Evolutionary conservation across 30 jellyfish, hydroid and myxozoan species (phyloP).

Genomic region (Pelagia noctiluca): DNA sequence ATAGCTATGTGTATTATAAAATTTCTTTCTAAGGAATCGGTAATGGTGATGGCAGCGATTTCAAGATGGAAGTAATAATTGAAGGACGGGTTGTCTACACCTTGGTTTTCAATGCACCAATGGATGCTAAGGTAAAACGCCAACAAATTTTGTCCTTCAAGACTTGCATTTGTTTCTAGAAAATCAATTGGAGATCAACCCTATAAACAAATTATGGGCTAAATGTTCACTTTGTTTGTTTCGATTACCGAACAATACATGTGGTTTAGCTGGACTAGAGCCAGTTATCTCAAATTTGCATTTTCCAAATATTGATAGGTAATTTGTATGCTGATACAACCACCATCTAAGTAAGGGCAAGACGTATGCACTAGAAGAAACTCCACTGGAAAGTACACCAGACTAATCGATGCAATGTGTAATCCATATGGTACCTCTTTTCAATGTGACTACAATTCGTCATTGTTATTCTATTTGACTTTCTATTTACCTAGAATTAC

Average conservation of each 20-base stretch:
- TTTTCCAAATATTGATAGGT: not conserved
- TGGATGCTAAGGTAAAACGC: conserved; percentile 85
- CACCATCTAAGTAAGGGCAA: no score
- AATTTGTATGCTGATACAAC: no score
- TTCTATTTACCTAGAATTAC: no score
- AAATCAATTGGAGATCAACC: no score
- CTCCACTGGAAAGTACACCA: no score
- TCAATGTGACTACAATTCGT: no score
- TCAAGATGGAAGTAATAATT: conserved; percentile 78
- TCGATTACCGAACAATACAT: not conserved
- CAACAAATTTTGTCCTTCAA: no score
- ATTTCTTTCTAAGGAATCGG: conserved; percentile 72
- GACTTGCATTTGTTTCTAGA: not conserved
- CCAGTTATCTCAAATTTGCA: not conserved
- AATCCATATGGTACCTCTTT: no score
- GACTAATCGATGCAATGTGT: no score
- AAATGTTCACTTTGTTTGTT: not conserved
- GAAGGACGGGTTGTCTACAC: conserved; percentile 66
- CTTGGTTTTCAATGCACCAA: conserved; percentile 84
- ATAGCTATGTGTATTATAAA: not conserved
- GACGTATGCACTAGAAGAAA: no score
- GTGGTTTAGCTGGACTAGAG: not conserved
- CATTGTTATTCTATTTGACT: no score
- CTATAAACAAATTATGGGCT: not conserved
- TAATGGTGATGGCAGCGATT: conserved; percentile 96